These are phyloP conservation scores for Lordiphosa clarofinis DNA, from an alignment of 1,140 invertebrate genomes.

Conservation along the genomic window DNA sequence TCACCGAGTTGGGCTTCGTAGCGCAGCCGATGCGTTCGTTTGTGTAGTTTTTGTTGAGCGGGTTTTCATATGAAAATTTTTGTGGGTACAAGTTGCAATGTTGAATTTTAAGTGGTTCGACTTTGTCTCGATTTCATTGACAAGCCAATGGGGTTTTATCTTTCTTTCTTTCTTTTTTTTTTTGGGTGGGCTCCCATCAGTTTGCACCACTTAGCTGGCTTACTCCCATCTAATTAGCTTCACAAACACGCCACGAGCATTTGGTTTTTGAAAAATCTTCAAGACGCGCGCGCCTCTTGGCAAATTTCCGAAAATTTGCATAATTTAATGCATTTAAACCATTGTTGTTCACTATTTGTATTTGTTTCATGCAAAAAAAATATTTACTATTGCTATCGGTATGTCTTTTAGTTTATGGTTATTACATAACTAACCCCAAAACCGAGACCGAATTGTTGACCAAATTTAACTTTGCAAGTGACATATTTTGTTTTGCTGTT, in stretches of 20 bases:
- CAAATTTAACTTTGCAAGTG: slow-evolving; percentile 50
- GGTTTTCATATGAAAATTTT: slow-evolving; percentile 18
- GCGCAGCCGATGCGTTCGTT: not conserved
- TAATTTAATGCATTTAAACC: slow-evolving; percentile 64
- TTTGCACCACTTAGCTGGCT: slow-evolving; percentile 53
- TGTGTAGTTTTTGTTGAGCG: slow-evolving; percentile 5
- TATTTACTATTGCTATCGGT: slow-evolving; percentile 29
- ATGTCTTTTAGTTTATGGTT: slow-evolving; percentile 16
- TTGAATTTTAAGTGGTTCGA: slow-evolving; percentile 60
- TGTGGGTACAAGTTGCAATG: slow-evolving; percentile 30
- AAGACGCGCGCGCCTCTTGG: slow-evolving; percentile 5
- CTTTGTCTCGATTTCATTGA: slow-evolving; percentile 26
- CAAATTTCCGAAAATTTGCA: slow-evolving; percentile 49
- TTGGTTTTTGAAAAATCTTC: slow-evolving; percentile 16
- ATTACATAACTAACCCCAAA: slow-evolving; percentile 23
- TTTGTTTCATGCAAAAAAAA: slow-evolving; percentile 25
- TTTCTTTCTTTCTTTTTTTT: not conserved
- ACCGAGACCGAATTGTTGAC: slow-evolving; percentile 41
- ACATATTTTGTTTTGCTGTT: slow-evolving; percentile 26
- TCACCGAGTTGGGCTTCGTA: slow-evolving; percentile 1
- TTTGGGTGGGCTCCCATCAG: slow-evolving; percentile 27
- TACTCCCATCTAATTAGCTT: slow-evolving; percentile 62
- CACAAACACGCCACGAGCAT: slow-evolving; percentile 42
- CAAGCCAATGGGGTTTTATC: slow-evolving; percentile 14
- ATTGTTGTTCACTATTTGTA: slow-evolving; percentile 13